Evolutionary conservation across 2,113 vertebrate genomes (phyloP), one percentile per base, ranked within the genome.

Genomic region (Calonectris borealis): DNA sequence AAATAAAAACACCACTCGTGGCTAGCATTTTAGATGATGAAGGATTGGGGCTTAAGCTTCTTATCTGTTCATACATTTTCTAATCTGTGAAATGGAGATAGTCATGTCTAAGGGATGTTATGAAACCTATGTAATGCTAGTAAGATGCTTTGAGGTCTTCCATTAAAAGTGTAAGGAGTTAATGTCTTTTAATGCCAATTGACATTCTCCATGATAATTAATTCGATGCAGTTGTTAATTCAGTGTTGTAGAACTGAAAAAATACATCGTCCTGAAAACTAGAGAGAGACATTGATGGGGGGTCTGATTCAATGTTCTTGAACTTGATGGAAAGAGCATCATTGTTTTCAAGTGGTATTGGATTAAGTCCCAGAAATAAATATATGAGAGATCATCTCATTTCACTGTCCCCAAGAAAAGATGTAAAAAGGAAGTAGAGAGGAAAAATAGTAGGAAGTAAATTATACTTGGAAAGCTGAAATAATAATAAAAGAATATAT

Each of bases 61-160:
- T 93, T 93, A 94, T 91, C 73, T 92, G 24, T 92, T 86, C 42
- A 71, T 69, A 93, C 54, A 60, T 81, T 91, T 94, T 71, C 83
- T 86, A 71, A 49, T 94, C 66, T 90, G 62, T 86, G 49, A 88
- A 96, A 86, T 52, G 34, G 80, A 86, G 80, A 92, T 84, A 84
- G 44, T 66, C 94, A 38, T 52, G n/a, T 91, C 61, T 84, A 60
- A 71, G 36, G 48, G 26, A 82, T 86, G 49, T 88, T 90, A 80
- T 16, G 57, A 92, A 93, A 90, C 69, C 60, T 84, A 3, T 48
- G 25, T 75, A 86, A 82, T 44, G 32, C 68, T 88, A 66, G 31
- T 90, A 25, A 83, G 90, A 70, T 61, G 52, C 72, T 92, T 95
- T 75, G 73, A 90, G 78, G 21, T 83, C 65, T 85, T 82, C 77